These are phyloP conservation scores for Ericerus pela DNA, from an alignment of 1,140 invertebrate genomes.

Conservation along the genomic window DNA sequence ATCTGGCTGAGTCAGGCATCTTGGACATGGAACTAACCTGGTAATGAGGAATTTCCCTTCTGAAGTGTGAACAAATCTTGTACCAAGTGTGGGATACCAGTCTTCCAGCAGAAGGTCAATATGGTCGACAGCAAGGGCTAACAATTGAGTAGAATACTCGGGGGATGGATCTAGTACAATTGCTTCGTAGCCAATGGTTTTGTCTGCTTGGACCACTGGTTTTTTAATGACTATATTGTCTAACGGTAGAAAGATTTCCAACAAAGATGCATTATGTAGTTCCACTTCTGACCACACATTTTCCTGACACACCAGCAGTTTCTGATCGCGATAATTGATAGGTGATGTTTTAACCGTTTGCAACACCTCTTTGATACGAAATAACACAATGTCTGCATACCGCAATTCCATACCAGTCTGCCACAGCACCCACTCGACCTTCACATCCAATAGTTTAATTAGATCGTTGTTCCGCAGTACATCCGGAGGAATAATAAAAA, in stretches of 20 bases:
- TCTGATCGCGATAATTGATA: slow-evolving; percentile 30
- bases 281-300: slow-evolving; percentile 73
- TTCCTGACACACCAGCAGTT: slow-evolving; percentile 51
- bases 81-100: slow-evolving; percentile 92
- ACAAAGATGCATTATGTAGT: slow-evolving; percentile 59
- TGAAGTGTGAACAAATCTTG: slow-evolving; percentile 92
- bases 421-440: slow-evolving; percentile 89
- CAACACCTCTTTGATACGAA: slow-evolving; percentile 69
- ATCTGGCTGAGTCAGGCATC: slow-evolving; percentile 42
- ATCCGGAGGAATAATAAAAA: slow-evolving; percentile 48
- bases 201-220: slow-evolving; percentile 36
- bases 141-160: slow-evolving; percentile 64
- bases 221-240: slow-evolving; percentile 56
- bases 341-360: slow-evolving; percentile 39
- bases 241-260: slow-evolving; percentile 76
- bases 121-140: slow-evolving; percentile 87
- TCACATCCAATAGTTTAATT: slow-evolving; percentile 43
- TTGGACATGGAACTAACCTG: slow-evolving; percentile 80
- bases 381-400: slow-evolving; percentile 62
- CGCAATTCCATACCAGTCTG: slow-evolving; percentile 81
- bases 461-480: slow-evolving; percentile 48
- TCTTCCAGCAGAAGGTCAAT: slow-evolving; percentile 94
- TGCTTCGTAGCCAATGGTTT: slow-evolving; percentile 44
- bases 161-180: slow-evolving; percentile 56
- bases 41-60: slow-evolving; percentile 91